These are phyloP conservation scores for Neocrepidodera transversa DNA, from an alignment of 2,888 invertebrate species.

Conservation along the genomic window DNA sequence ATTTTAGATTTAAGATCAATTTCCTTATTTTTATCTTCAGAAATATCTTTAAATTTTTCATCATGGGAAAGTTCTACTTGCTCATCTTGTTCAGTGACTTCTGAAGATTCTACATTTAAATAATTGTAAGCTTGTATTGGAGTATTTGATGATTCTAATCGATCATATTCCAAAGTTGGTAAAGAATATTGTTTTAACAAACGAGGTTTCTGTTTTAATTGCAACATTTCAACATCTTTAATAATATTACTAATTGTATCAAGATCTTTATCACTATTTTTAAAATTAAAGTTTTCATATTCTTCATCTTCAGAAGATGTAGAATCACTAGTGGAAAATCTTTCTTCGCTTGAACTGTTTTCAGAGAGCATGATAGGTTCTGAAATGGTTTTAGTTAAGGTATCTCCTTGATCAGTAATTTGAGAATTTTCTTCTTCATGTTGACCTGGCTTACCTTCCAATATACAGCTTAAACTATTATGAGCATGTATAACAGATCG, in stretches of 20 bases:
- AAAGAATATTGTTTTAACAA: slow-evolving; percentile 48
- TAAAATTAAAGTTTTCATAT: slow-evolving; percentile 52
- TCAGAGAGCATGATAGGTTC: slow-evolving; percentile 40
- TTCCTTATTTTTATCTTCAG: neutral
- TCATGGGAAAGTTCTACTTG: neutral
- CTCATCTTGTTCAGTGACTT: neutral
- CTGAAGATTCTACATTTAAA: neutral
- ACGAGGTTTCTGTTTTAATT: slow-evolving; percentile 38
- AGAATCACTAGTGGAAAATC: slow-evolving; percentile 40
- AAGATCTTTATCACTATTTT: slow-evolving; percentile 50
- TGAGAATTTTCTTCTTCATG: slow-evolving; percentile 60
- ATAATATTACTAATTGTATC: slow-evolving; percentile 69
- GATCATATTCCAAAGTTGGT: slow-evolving; percentile 42
- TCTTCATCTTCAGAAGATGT: slow-evolving; percentile 51
- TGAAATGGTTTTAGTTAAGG: slow-evolving; percentile 45
- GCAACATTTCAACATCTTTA: slow-evolving; percentile 60
- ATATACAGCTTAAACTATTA: slow-evolving; percentile 66
- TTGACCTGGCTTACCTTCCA: slow-evolving; percentile 62
- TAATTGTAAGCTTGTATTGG: slow-evolving; percentile 21
- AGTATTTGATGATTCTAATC: slow-evolving; percentile 37
- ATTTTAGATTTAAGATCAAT: neutral
- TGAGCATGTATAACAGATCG: slow-evolving; percentile 69
- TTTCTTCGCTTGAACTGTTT: slow-evolving; percentile 36
- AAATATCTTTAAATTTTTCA: neutral
- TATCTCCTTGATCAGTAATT: slow-evolving; percentile 42